Percentiles rank a stretch among this genome's conserved stretches.
Conservation (phyloP, 2,113 vertebrate species). For the Brachyhypopomus gauderio region DNA sequence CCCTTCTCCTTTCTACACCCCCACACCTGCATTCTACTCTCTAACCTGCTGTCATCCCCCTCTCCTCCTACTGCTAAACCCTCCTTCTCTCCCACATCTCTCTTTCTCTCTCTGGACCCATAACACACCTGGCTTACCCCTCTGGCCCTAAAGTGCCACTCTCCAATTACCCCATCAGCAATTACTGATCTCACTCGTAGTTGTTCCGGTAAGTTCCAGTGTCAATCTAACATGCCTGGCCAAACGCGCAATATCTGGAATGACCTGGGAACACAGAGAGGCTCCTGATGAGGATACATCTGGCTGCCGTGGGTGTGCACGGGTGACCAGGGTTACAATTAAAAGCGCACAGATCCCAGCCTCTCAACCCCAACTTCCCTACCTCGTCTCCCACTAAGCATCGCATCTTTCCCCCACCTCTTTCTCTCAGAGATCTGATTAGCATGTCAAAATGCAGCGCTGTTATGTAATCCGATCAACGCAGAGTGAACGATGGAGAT, state of each 20-base stretch:
- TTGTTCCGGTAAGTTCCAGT: too few relatives aligned
- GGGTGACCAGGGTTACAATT: neutral
- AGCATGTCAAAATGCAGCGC: conserved; percentile 28
- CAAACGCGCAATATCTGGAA: neutral
- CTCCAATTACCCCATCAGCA: too few relatives aligned
- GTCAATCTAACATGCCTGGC: neutral
- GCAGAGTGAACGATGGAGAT: neutral
- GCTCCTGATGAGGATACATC: neutral
- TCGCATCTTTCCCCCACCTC: neutral
- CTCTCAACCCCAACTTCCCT: too few relatives aligned
- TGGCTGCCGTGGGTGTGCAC: neutral
- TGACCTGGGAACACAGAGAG: neutral
- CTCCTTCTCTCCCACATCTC: neutral
- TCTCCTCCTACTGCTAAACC: too few relatives aligned
- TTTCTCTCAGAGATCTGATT: neutral
- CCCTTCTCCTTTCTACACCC: neutral
- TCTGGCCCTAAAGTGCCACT: too few relatives aligned
- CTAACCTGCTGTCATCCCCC: too few relatives aligned
- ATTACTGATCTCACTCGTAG: too few relatives aligned
- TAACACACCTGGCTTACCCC: too few relatives aligned
- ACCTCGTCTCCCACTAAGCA: neutral
- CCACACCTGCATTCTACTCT: too few relatives aligned
- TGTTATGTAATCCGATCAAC: conserved; percentile 24
- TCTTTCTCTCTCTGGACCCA: too few relatives aligned
- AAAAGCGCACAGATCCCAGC: neutral